These are phyloP conservation scores for Leuctra nigra DNA, from an alignment of 2,888 invertebrate species.

Conservation along the genomic window DNA sequence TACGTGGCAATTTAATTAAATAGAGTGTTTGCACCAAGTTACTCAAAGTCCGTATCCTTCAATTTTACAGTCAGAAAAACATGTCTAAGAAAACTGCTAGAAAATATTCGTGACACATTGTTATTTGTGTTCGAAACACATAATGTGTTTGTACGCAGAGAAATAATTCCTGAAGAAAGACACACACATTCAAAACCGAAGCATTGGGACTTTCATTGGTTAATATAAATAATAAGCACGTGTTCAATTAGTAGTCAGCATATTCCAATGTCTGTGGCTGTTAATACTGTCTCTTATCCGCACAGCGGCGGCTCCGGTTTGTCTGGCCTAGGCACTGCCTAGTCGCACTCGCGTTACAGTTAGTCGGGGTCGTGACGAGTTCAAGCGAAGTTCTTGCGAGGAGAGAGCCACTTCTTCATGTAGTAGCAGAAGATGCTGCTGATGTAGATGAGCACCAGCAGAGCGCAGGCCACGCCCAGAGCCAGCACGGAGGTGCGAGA, in stretches of 20 bases:
- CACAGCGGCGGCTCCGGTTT: too few relatives aligned
- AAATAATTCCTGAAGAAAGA: background rate
- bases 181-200: constrained; percentile 1
- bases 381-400: constrained; percentile 72
- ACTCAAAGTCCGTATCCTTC: constrained; percentile 13
- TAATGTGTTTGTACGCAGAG: too few relatives aligned
- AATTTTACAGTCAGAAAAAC: constrained; percentile 3
- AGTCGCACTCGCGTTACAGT: too few relatives aligned
- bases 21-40: background rate
- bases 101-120: too few relatives aligned
- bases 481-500: constrained; percentile 88
- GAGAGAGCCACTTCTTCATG: constrained; percentile 86
- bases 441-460: constrained; percentile 81
- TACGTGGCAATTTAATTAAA: constrained; percentile 7
- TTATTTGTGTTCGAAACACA: too few relatives aligned
- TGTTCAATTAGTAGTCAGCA: too few relatives aligned
- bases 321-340: too few relatives aligned
- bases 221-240: too few relatives aligned
- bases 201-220: constrained; percentile 15
- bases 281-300: too few relatives aligned
- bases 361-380: too few relatives aligned
- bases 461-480: constrained; percentile 83
- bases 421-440: constrained; percentile 89
- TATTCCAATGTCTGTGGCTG: too few relatives aligned
- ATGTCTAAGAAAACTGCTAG: too few relatives aligned